Evolutionary conservation across 2,113 vertebrate genomes (phyloP).

Genomic region (Pachyramphus minor): DNA sequence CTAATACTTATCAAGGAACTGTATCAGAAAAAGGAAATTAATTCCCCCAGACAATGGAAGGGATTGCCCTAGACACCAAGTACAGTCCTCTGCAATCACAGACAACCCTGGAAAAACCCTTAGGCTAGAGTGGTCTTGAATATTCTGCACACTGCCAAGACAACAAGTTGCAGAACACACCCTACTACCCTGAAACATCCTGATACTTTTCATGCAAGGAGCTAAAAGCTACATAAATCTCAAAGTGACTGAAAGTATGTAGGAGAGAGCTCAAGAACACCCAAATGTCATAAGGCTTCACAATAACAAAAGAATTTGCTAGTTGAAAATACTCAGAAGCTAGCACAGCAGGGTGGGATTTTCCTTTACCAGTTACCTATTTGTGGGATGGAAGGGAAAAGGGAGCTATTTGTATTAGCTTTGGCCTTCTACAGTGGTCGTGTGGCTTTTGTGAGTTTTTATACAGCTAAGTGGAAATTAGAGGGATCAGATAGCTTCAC

Average conservation of each 20-base stretch:
- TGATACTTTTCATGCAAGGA: background rate
- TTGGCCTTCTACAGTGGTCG: background rate
- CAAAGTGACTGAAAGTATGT: background rate
- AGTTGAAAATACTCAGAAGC: background rate
- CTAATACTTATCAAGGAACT: background rate
- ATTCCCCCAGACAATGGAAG: background rate
- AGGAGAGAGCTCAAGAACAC: background rate
- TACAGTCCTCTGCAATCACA: background rate
- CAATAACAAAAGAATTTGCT: background rate
- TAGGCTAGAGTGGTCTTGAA: background rate
- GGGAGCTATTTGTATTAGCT: background rate
- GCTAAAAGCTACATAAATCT: background rate
- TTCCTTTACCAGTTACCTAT: no score
- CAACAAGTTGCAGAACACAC: background rate
- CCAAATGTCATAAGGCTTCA: background rate
- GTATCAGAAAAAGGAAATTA: background rate
- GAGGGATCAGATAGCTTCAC: rapidly evolving
- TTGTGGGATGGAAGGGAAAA: background rate
- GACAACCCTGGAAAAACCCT: background rate
- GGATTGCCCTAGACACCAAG: background rate
- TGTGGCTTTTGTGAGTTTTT: background rate
- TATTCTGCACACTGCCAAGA: background rate
- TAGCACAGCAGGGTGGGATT: background rate
- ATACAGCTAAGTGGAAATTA: background rate
- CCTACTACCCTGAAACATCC: background rate